phyloP scores from a whole-genome alignment of 2,888 invertebrate genomes.

The Drosophila merina region DNA sequence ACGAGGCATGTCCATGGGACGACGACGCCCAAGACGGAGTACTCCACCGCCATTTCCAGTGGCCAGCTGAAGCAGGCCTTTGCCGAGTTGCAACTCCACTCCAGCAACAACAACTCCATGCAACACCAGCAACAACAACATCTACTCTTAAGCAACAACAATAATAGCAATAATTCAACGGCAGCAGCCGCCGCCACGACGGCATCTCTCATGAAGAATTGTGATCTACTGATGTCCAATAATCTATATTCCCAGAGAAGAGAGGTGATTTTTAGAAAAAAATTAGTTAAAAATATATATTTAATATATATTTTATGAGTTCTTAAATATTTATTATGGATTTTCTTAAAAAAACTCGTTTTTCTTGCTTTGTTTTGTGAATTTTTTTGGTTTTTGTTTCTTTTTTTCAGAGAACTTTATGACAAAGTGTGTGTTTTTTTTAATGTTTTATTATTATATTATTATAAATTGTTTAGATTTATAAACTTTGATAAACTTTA shows the following conservation, averaged over 20 bases:
- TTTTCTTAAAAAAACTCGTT: too few relatives aligned
- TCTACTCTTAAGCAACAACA: conserved; percentile 77
- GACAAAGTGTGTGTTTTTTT: not conserved
- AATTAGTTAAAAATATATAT: not conserved
- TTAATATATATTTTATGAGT: not conserved
- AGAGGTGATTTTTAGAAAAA: conserved; percentile 78
- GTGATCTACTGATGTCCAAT: conserved; percentile 83
- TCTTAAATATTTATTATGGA: not conserved
- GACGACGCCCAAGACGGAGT: conserved; percentile 79
- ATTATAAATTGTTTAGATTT: too few relatives aligned
- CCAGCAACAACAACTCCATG: conserved; percentile 48
- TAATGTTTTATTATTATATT: too few relatives aligned
- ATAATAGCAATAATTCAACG: conserved; percentile 76
- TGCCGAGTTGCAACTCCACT: conserved; percentile 63
- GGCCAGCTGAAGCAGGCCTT: conserved; percentile 73
- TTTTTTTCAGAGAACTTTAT: not conserved
- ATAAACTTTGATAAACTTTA: too few relatives aligned
- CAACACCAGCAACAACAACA: conserved; percentile 59
- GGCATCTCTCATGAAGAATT: conserved; percentile 79
- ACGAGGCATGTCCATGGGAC: conserved; percentile 63
- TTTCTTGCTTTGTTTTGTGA: not conserved
- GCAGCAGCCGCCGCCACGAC: conserved; percentile 50
- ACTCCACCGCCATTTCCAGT: conserved; percentile 73
- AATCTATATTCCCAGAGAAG: conserved; percentile 84
- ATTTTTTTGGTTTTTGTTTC: not conserved